Conservation (phyloP, 2,888 invertebrate species). For the Drosophila trichaetosa region DNA sequence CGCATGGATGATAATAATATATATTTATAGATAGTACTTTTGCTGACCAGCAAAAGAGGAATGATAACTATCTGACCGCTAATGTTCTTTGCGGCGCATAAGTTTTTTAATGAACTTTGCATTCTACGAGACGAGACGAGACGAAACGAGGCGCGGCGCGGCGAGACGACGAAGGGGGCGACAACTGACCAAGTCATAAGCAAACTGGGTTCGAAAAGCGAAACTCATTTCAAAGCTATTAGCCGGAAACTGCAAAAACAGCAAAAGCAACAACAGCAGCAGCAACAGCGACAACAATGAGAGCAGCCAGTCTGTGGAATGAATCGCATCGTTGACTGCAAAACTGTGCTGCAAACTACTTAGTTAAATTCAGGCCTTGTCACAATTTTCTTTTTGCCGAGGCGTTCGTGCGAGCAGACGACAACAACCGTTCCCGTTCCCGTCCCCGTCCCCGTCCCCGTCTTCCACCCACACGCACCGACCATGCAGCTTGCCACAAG, state of each 20-base stretch:
- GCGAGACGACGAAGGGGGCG: slow-evolving; percentile 2
- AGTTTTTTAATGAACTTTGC: slow-evolving; percentile 53
- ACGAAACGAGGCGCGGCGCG: background rate
- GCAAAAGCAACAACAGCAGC: slow-evolving; percentile 9
- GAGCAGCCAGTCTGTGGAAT: slow-evolving; percentile 11
- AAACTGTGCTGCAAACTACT: slow-evolving; percentile 30
- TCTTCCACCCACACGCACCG: background rate
- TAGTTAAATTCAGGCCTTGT: slow-evolving; percentile 33
- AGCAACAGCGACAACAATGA: slow-evolving; percentile 8
- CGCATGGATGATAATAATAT: slow-evolving; percentile 15
- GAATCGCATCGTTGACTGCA: slow-evolving; percentile 21
- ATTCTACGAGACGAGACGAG: slow-evolving; percentile 27
- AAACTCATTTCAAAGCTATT: slow-evolving; percentile 79
- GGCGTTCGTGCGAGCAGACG: slow-evolving; percentile 56
- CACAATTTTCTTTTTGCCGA: slow-evolving; percentile 32
- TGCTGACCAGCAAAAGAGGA: slow-evolving; percentile 24
- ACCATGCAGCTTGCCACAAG: background rate
- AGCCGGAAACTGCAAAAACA: slow-evolving; percentile 58
- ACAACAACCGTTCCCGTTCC: background rate
- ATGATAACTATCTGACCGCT: slow-evolving; percentile 40
- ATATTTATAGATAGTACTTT: slow-evolving; percentile 3
- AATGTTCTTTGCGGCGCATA: slow-evolving; percentile 42
- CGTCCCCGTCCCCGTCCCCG: background rate
- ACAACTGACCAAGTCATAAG: slow-evolving; percentile 34
- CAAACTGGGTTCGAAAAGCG: slow-evolving; percentile 52